These are phyloP conservation scores for Poliocrania exsul DNA, from an alignment of 2,797 vertebrate genomes.

Conservation along the genomic window DNA sequence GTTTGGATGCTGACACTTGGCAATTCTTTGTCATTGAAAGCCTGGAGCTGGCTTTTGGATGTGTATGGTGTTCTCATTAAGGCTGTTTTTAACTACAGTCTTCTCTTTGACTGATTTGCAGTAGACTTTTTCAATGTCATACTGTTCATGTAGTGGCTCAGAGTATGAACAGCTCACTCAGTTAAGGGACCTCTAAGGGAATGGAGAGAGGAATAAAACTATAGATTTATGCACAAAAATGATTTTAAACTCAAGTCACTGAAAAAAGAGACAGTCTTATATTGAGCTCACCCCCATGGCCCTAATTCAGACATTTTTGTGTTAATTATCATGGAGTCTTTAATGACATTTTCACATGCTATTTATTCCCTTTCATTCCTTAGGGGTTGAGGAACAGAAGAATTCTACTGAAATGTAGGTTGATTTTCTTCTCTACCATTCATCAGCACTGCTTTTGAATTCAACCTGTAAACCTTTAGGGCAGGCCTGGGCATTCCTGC, in stretches of 20 bases:
- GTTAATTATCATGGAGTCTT: neutral
- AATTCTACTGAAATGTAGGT: neutral
- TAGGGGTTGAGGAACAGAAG: neutral
- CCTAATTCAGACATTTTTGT: neutral
- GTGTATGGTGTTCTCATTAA: neutral
- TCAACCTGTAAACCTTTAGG: neutral
- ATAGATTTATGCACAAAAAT: neutral
- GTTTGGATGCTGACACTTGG: neutral
- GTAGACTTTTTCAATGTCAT: neutral
- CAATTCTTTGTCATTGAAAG: neutral
- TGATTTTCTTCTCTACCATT: neutral
- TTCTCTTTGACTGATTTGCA: neutral
- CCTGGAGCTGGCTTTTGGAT: neutral
- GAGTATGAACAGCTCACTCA: neutral
- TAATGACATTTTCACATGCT: neutral
- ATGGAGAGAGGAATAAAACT: neutral
- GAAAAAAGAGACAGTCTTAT: neutral
- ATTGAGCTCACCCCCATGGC: neutral
- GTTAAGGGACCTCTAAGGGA: neutral
- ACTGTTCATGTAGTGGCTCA: neutral
- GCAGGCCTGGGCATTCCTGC: neutral
- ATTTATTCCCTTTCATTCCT: neutral
- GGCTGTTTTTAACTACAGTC: neutral
- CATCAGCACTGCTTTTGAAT: neutral
- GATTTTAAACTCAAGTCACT: neutral